A percentile compares a stretch with the other conserved stretches of the same genome.
phyloP scores from a whole-genome alignment of 2,888 invertebrate species.

The Crematogaster levior region DNA sequence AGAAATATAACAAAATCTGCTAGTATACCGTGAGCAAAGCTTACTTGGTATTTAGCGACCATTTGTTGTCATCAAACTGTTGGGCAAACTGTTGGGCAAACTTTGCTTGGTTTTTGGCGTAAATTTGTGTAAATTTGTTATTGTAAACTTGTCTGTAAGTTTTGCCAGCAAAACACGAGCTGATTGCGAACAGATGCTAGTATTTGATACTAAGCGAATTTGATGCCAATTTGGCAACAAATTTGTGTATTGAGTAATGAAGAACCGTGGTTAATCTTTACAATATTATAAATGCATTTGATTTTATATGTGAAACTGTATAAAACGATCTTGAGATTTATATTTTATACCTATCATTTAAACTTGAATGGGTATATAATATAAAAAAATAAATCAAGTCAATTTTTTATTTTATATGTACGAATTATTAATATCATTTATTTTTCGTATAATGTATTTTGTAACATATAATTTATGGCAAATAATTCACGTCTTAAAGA shows the following conservation, averaged over 20 bases:
- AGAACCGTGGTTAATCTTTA: neutral
- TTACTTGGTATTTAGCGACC: too few relatives aligned
- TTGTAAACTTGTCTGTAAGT: too few relatives aligned
- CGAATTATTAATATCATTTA: neutral
- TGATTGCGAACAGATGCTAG: too few relatives aligned
- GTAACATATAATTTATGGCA: neutral
- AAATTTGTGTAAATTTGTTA: too few relatives aligned
- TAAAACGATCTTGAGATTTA: conserved; percentile 1
- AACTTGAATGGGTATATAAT: neutral
- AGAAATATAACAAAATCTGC: too few relatives aligned
- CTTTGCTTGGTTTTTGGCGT: too few relatives aligned
- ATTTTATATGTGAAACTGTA: conserved; percentile 21
- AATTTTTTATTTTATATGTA: neutral
- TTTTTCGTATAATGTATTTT: conserved; percentile 3
- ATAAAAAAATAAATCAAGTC: neutral
- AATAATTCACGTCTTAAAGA: neutral
- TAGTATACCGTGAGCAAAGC: too few relatives aligned
- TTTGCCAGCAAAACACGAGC: too few relatives aligned
- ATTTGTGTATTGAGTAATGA: neutral
- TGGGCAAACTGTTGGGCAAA: too few relatives aligned
- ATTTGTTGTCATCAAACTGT: too few relatives aligned
- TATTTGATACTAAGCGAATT: too few relatives aligned
- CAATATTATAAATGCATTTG: neutral
- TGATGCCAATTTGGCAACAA: too few relatives aligned
- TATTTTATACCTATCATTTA: conserved; percentile 27